Evolutionary conservation across 1,140 invertebrate genomes (phyloP), one percentile per base, ranked within the genome.

Genomic region (Chironomus tepperi): DNA sequence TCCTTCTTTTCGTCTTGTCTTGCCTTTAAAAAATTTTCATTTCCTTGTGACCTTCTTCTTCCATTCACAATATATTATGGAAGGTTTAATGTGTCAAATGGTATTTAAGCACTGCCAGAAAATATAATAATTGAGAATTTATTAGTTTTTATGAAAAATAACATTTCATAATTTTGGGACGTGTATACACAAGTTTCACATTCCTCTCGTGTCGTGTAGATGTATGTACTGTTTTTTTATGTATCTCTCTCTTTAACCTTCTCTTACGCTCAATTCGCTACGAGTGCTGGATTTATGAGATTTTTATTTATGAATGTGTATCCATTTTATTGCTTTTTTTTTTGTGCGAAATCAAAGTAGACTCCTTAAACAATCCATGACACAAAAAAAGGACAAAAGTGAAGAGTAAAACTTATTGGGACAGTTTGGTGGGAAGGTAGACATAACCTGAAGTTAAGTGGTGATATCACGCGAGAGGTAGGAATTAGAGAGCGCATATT

Each of bases 51-150:
- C 24, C 24, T 34, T 34, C 24, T 34, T 2, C 24, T 34, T 34
- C 24, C 24, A 34, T 34, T n/a, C 24, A 2, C 24, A 34, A 34
- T 34, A 34, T 34, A 34, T 34, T 34, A 34, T 34, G n/a, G 47
- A 57, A 57, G 47, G 47, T 57, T 57, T 12, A 57, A 57, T 57
- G 43, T 47, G 47, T 57, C 47, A 57, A 57, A 57, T 57, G 47
- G 47, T 57, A 57, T 57, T 12, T 57, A 57, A 57, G 47, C 47
- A 57, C 47, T 57, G 47, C 47, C 47, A 57, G 15, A 57, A 57
- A 57, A 57, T 70, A 70, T 16, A 19, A 70, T 70, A 70, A 70
- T 70, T 70, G 65, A 70, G 10, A 70, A 70, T 70, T 70, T 70
- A 70, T 70, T 70, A 70, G 65, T 70, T 70, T 70, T 21, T 18